Conservation (phyloP, 1,140 invertebrate genomes). For the Globodera rostochiensis region DNA sequence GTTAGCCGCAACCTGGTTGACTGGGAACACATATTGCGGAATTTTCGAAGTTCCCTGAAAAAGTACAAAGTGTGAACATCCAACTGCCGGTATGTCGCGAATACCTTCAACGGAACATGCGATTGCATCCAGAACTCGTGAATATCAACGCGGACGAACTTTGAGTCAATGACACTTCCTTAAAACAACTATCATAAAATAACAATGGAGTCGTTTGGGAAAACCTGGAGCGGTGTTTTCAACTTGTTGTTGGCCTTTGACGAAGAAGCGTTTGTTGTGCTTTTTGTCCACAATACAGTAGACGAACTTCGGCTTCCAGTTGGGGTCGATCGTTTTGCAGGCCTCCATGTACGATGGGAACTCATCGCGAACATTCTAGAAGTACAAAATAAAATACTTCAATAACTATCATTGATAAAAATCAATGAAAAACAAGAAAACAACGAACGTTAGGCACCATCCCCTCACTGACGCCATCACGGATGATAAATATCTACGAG, state of each 20-base stretch:
- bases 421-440: too few species aligned
- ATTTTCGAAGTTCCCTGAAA: constrained; percentile 37
- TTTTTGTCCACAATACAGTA: constrained; percentile 36
- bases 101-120: constrained; percentile 28
- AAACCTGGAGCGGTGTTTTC: constrained; percentile 28
- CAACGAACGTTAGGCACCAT: constrained; percentile 25
- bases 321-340: not conserved
- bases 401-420: not conserved
- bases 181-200: not conserved
- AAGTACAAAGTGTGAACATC: not conserved
- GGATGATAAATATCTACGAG: constrained; percentile 24
- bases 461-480: constrained; percentile 38
- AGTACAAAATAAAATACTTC: constrained; percentile 4
- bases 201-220: not conserved
- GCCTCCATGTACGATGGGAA: constrained; percentile 22
- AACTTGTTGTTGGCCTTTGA: not conserved
- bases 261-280: constrained; percentile 46
- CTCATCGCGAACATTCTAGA: constrained; percentile 23
- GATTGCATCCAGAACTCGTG: constrained; percentile 35
- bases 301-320: constrained; percentile 31
- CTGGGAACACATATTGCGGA: constrained; percentile 29
- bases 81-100: too few species aligned
- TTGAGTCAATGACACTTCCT: constrained; percentile 23
- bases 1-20: constrained; percentile 28
- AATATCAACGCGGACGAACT: constrained; percentile 22